Conservation (phyloP, 1,140 invertebrate genomes). For the Venturia canescens region DNA sequence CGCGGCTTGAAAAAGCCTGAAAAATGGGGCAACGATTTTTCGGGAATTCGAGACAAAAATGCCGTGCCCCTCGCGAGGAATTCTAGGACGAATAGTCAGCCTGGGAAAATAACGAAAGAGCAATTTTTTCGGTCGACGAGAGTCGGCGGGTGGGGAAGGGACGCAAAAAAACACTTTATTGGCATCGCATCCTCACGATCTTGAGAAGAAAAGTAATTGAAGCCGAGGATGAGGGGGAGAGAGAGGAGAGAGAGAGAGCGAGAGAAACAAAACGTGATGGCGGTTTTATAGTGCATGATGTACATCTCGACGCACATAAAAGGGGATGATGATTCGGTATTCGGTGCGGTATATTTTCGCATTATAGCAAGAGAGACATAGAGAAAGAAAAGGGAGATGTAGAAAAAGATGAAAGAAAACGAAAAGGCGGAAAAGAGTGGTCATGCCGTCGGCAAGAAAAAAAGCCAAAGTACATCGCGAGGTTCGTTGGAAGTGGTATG, state of each 20-base stretch:
- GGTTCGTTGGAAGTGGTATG: constrained; percentile 30
- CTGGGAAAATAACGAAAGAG: constrained; percentile 9
- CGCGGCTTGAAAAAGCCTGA: no score
- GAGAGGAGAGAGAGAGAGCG: background rate
- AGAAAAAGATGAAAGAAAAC: no score
- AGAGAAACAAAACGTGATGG: background rate
- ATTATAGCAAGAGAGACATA: background rate
- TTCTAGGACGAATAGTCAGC: no score
- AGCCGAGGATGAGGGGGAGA: background rate
- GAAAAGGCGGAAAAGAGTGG: no score
- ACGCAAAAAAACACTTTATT: background rate
- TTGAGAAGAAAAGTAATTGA: constrained; percentile 23
- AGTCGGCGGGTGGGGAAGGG: background rate
- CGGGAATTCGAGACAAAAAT: no score
- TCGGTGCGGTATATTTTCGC: background rate
- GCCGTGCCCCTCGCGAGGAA: no score
- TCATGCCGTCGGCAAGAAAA: background rate
- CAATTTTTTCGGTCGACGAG: background rate
- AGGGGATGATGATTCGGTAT: constrained; percentile 36
- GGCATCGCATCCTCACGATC: constrained; percentile 33
- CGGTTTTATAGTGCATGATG: constrained; percentile 24
- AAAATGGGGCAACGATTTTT: no score
- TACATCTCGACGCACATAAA: constrained; percentile 36
- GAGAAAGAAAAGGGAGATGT: background rate
- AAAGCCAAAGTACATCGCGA: background rate